Percentiles rank a stretch among this genome's conserved stretches.
These are phyloP conservation scores for Heteronetta atricapilla DNA, from an alignment of 2,113 vertebrate species.

Conservation along the genomic window DNA sequence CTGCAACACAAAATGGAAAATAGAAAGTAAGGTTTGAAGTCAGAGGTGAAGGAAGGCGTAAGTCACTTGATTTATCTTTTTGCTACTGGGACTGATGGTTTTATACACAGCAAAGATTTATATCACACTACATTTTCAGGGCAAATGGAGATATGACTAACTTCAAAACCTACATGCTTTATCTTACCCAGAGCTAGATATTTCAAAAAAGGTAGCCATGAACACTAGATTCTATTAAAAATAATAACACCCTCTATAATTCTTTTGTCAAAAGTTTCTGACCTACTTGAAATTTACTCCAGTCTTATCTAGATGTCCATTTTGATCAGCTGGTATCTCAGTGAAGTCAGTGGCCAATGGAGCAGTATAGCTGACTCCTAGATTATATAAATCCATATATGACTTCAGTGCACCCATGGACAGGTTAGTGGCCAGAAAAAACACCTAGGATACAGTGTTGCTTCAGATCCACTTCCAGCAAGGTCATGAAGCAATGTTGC, in stretches of 20 bases:
- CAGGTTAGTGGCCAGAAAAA: neutral
- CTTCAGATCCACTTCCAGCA: neutral
- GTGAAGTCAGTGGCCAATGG: neutral
- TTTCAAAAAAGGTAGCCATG: neutral
- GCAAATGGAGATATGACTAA: neutral
- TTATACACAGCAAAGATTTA: neutral
- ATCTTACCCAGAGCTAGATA: neutral
- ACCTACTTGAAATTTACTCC: neutral
- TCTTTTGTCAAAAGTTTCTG: neutral
- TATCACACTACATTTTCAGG: neutral
- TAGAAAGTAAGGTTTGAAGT: neutral
- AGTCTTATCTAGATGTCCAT: neutral
- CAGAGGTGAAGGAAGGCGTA: neutral
- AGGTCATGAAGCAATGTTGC: neutral
- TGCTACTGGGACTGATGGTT: neutral
- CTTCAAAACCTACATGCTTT: neutral
- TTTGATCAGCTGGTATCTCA: neutral
- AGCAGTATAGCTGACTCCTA: neutral
- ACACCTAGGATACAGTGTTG: neutral
- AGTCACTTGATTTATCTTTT: neutral
- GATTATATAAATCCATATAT: neutral
- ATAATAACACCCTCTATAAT: neutral
- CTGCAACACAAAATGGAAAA: slow-evolving; percentile 71
- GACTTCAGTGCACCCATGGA: neutral
- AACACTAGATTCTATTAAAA: neutral